Percentiles rank a stretch among this genome's conserved stretches.
Evolutionary conservation across 2,797 vertebrate genomes (phyloP).

Genomic region (Eulemur rubriventer): DNA sequence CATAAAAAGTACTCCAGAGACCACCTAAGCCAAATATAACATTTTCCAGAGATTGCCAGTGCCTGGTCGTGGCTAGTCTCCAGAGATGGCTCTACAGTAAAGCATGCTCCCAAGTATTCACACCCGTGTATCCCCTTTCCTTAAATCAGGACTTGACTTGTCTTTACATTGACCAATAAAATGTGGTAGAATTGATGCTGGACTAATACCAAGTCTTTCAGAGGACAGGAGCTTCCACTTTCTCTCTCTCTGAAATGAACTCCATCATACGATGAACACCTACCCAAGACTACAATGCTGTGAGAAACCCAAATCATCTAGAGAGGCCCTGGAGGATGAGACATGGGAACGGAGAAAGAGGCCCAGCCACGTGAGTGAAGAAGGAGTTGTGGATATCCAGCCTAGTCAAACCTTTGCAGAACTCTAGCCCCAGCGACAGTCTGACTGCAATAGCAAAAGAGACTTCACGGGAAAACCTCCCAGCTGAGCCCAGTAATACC

Average conservation of each 20-base stretch:
- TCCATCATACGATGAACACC: neutral
- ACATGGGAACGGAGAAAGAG: neutral
- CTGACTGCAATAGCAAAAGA: accelerated
- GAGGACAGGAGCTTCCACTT: neutral
- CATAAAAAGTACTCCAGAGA: neutral
- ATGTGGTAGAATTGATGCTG: neutral
- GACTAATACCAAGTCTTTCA: neutral
- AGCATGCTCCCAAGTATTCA: neutral
- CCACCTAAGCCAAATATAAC: neutral
- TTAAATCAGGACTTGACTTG: neutral
- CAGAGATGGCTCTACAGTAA: neutral
- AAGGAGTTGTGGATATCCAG: neutral
- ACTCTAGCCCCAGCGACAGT: neutral
- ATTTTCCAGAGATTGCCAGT: neutral
- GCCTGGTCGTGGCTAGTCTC: neutral
- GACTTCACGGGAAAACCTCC: neutral
- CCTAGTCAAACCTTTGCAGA: neutral
- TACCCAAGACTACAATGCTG: neutral
- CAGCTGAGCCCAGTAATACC: neutral
- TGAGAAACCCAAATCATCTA: neutral
- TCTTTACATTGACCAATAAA: neutral
- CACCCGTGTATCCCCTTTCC: too few species aligned
- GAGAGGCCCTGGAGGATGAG: neutral
- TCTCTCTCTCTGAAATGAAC: neutral
- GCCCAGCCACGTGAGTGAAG: neutral